These are phyloP conservation scores for Pachycephus smyrnensis DNA, from an alignment of 2,888 invertebrate species.

Conservation along the genomic window DNA sequence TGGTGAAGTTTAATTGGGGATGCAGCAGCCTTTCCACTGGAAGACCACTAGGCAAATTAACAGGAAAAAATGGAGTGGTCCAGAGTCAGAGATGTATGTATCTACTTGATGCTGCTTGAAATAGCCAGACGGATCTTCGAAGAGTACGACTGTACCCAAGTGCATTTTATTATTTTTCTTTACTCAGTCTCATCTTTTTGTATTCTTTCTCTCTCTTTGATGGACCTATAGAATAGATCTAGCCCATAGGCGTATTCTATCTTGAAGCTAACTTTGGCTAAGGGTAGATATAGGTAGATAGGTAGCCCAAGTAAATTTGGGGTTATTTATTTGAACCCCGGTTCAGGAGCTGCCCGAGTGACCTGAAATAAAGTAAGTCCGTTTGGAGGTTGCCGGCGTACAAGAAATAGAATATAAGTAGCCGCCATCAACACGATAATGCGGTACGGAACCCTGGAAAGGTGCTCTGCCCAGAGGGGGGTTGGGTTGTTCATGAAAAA, in stretches of 20 bases:
- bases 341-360: background rate
- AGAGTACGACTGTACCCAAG: background rate
- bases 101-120: background rate
- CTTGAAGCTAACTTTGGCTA: background rate
- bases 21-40: constrained; percentile 51
- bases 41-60: constrained; percentile 29
- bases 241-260: background rate
- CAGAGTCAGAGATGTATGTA: background rate
- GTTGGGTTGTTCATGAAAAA: constrained; percentile 53
- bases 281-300: background rate
- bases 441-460: constrained; percentile 28
- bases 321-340: constrained; percentile 17
- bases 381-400: constrained; percentile 22
- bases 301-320: constrained; percentile 8
- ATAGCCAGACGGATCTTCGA: background rate
- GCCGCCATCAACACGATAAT: constrained; percentile 51
- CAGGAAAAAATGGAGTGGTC: background rate
- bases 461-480: constrained; percentile 5
- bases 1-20: constrained; percentile 61
- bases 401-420: constrained; percentile 49
- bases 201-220: background rate
- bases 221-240: background rate
- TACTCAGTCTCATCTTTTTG: background rate
- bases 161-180: background rate
- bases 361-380: constrained; percentile 21